phyloP scores from a whole-genome alignment of 2,888 invertebrate genomes.

The Melinaea menophilus region DNA sequence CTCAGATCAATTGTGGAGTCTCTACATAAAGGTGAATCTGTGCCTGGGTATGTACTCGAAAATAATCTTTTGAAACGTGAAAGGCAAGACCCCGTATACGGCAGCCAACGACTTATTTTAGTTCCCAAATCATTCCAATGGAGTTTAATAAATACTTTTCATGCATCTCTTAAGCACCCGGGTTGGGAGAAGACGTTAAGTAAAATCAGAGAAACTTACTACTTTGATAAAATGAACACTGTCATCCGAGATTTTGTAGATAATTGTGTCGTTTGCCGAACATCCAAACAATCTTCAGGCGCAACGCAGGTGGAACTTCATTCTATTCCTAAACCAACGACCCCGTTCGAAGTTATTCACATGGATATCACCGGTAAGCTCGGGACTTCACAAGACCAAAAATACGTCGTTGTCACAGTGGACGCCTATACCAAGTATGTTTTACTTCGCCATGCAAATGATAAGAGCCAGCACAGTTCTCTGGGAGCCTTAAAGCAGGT shows the following conservation, averaged over 20 bases:
- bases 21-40: slow-evolving; percentile 2
- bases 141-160: slow-evolving; percentile 29
- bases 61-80: slow-evolving; percentile 16
- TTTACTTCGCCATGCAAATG: slow-evolving; percentile 29
- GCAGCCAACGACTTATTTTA: not conserved
- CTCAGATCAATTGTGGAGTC: slow-evolving; percentile 19
- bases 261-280: slow-evolving; percentile 25
- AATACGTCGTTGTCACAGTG: too few relatives aligned
- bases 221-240: too few relatives aligned
- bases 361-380: slow-evolving; percentile 29
- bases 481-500: slow-evolving; percentile 20
- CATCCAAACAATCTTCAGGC: slow-evolving; percentile 36
- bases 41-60: slow-evolving; percentile 18
- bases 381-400: too few relatives aligned
- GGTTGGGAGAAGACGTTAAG: slow-evolving; percentile 32
- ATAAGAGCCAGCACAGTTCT: slow-evolving; percentile 16
- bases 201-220: not conserved
- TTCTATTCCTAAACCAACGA: slow-evolving; percentile 32
- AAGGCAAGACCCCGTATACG: not conserved
- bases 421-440: too few relatives aligned
- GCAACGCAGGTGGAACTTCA: slow-evolving; percentile 34
- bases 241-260: too few relatives aligned
- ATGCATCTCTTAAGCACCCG: slow-evolving; percentile 30
- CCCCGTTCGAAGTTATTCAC: slow-evolving; percentile 33
- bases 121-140: slow-evolving; percentile 25